Percentiles rank a stretch among this genome's conserved stretches.
These are phyloP conservation scores for Dolichoris vasculosae DNA, from an alignment of 1,140 invertebrate species.

Conservation along the genomic window DNA sequence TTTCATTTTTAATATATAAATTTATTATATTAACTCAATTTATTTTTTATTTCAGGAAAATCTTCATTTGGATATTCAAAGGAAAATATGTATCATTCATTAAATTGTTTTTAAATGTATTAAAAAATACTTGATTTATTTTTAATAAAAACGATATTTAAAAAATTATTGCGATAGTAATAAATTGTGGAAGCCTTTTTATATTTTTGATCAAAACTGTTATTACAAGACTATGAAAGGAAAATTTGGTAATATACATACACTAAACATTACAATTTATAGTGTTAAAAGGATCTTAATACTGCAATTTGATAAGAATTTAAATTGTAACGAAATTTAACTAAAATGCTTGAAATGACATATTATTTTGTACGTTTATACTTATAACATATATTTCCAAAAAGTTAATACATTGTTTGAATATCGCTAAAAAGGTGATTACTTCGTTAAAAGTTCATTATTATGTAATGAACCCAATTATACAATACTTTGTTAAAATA, in stretches of 20 bases:
- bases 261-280: not conserved
- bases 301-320: not conserved
- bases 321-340: not conserved
- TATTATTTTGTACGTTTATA: not conserved
- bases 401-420: not conserved
- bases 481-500: not conserved
- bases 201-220: not conserved
- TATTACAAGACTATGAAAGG: not conserved
- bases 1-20: no score
- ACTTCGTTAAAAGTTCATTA: not conserved
- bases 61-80: not conserved
- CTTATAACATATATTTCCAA: not conserved
- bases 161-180: not conserved
- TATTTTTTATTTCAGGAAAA: conserved; percentile 1
- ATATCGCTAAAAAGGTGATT: not conserved
- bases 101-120: not conserved
- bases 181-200: not conserved
- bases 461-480: no score
- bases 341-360: not conserved
- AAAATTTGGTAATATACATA: not conserved
- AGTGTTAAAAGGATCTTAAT: not conserved
- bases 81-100: not conserved
- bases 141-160: not conserved
- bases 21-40: conserved; percentile 27
- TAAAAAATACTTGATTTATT: not conserved